phyloP scores from a whole-genome alignment of 2,888 invertebrate species.

The Tholera decimalis region DNA sequence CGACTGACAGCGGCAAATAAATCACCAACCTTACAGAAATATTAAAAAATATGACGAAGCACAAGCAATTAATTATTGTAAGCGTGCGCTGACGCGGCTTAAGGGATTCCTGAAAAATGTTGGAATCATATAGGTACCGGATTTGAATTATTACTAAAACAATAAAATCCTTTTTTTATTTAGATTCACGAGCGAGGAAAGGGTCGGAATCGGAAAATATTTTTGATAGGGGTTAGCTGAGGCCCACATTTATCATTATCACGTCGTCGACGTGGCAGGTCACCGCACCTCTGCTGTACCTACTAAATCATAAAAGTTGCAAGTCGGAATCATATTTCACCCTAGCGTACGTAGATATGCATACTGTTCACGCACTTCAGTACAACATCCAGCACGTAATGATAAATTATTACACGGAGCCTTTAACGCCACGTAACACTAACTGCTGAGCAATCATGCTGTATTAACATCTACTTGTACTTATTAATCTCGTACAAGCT shows the following conservation, averaged over 20 bases:
- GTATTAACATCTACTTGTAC: conserved; percentile 20
- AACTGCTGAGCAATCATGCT: conserved; percentile 33
- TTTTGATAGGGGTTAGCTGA: conserved; percentile 81
- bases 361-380: conserved; percentile 34
- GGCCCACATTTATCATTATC: conserved; percentile 88
- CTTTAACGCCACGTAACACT: conserved; percentile 37
- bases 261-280: conserved; percentile 80
- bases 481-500: conserved; percentile 23
- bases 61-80: conserved; percentile 78
- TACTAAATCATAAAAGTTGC: conserved; percentile 77
- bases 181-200: conserved; percentile 67
- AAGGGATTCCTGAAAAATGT: conserved; percentile 72
- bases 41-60: conserved; percentile 80
- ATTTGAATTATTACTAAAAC: conserved; percentile 76
- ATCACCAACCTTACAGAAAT: conserved; percentile 73
- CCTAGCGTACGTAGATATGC: conserved; percentile 34
- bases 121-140: conserved; percentile 62
- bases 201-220: conserved; percentile 81
- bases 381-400: conserved; percentile 49
- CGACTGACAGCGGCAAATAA: conserved; percentile 73
- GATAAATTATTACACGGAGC: conserved; percentile 49
- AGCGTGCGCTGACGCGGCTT: conserved; percentile 66
- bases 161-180: conserved; percentile 81
- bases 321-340: conserved; percentile 69
- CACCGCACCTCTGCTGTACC: conserved; percentile 79